Conservation (phyloP, 2,113 vertebrate species). For the Ammodramus savannarum region DNA sequence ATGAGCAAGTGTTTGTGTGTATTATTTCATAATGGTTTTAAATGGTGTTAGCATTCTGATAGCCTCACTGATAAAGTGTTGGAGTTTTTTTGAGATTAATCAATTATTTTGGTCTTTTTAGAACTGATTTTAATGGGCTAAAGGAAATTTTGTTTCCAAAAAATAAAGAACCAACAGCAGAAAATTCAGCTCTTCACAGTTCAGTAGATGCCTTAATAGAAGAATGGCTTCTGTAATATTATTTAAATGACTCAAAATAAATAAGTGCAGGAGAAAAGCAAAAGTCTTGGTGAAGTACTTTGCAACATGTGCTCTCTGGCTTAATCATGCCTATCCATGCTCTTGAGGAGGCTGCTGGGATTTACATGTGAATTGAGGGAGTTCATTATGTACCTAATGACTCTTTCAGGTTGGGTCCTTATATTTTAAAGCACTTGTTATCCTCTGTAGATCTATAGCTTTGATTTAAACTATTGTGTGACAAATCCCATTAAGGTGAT, state of each 20-base stretch:
- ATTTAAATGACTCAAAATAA: not conserved
- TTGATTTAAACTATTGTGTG: not conserved
- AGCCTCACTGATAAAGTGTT: not conserved
- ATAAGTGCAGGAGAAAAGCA: not conserved
- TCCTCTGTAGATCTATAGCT: not conserved
- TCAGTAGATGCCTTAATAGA: not conserved
- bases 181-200: not conserved
- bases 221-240: not conserved
- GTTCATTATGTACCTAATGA: not conserved
- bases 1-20: not conserved
- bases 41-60: not conserved
- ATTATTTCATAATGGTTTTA: not conserved
- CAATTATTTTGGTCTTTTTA: not conserved
- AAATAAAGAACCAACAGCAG: not conserved
- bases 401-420: not conserved
- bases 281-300: not conserved
- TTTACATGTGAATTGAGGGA: not conserved
- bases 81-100: not conserved
- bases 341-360: not conserved
- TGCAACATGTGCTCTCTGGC: not conserved
- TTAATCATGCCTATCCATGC: not conserved
- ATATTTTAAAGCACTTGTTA: not conserved
- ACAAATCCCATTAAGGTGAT: not conserved
- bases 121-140: not conserved
- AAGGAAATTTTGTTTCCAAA: not conserved